phyloP scores from a whole-genome alignment of 1,140 invertebrate genomes.

The Heliothis virescens region DNA sequence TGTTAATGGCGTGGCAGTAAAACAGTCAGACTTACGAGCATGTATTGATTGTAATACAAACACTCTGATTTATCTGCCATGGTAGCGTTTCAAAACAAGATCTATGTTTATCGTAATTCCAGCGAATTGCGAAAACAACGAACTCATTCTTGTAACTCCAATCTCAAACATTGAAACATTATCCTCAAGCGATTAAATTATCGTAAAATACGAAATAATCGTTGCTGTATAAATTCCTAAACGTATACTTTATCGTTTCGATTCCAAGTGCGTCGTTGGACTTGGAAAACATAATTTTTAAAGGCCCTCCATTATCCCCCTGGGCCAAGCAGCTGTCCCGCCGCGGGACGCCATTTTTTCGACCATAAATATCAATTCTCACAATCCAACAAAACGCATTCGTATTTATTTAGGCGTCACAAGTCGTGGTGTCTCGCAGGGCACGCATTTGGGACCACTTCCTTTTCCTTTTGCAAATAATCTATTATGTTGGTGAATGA shows the following conservation, averaged over 20 bases:
- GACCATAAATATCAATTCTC: slow-evolving; percentile 82
- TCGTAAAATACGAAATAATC: slow-evolving; percentile 31
- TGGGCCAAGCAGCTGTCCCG: slow-evolving; percentile 66
- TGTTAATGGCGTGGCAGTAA: slow-evolving; percentile 8
- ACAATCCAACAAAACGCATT: slow-evolving; percentile 75
- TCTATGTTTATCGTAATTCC: slow-evolving; percentile 28
- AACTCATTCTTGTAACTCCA: slow-evolving; percentile 36
- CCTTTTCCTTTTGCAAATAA: slow-evolving; percentile 64
- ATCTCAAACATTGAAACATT: slow-evolving; percentile 42
- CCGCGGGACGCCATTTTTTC: slow-evolving; percentile 76
- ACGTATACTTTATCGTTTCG: slow-evolving; percentile 50
- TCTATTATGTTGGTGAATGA: slow-evolving; percentile 55
- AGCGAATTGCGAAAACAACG: slow-evolving; percentile 26
- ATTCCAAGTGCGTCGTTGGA: slow-evolving; percentile 49
- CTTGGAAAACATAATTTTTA: slow-evolving; percentile 50
- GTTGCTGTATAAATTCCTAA: slow-evolving; percentile 47
- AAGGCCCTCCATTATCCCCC: slow-evolving; percentile 62
- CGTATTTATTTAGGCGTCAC: slow-evolving; percentile 79
- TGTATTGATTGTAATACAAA: slow-evolving; percentile 17
- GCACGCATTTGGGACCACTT: slow-evolving; percentile 55
- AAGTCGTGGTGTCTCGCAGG: slow-evolving; percentile 61
- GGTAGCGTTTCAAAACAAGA: slow-evolving; percentile 10
- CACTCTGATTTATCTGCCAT: slow-evolving; percentile 23
- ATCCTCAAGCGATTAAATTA: slow-evolving; percentile 43
- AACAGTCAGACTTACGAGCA: slow-evolving; percentile 6